A percentile compares a stretch with the other conserved stretches of the same genome.
Conservation (phyloP, 1,140 invertebrate species). For the Ericerus pela region DNA sequence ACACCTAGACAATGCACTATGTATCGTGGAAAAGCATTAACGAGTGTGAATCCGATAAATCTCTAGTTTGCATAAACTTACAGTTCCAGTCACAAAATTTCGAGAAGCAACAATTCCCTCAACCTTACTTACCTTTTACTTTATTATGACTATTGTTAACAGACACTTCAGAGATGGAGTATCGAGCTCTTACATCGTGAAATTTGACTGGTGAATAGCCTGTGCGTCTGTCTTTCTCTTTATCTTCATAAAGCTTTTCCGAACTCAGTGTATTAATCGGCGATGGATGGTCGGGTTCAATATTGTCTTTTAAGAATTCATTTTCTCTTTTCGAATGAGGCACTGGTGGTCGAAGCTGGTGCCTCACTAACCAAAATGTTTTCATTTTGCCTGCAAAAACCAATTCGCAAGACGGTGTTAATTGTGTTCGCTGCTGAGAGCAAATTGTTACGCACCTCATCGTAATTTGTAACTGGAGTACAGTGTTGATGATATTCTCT, state of each 20-base stretch:
- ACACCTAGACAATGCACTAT: too few species aligned
- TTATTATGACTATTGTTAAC: slow-evolving; percentile 14
- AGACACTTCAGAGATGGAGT: slow-evolving; percentile 57
- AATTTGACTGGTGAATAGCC: slow-evolving; percentile 73
- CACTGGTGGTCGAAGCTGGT: slow-evolving; percentile 41
- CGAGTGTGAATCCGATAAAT: too few species aligned
- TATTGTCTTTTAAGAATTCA: not conserved
- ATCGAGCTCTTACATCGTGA: slow-evolving; percentile 52
- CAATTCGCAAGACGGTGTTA: not conserved
- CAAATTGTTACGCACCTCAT: not conserved
- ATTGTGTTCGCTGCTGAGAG: not conserved
- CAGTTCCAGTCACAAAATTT: not conserved
- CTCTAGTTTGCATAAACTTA: too few species aligned
- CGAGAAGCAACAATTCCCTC: not conserved
- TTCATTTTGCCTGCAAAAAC: slow-evolving; percentile 61
- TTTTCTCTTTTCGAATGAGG: slow-evolving; percentile 31
- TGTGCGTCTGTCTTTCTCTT: slow-evolving; percentile 38
- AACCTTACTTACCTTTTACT: not conserved
- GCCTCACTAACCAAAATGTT: slow-evolving; percentile 74
- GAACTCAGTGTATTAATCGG: slow-evolving; percentile 23
- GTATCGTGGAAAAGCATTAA: too few species aligned
- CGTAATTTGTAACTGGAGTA: not conserved
- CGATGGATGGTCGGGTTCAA: slow-evolving; percentile 32
- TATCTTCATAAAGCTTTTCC: slow-evolving; percentile 27
- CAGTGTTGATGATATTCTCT: not conserved